Conservation (phyloP, 2,113 vertebrate genomes). For the Glaucomys volans region DNA sequence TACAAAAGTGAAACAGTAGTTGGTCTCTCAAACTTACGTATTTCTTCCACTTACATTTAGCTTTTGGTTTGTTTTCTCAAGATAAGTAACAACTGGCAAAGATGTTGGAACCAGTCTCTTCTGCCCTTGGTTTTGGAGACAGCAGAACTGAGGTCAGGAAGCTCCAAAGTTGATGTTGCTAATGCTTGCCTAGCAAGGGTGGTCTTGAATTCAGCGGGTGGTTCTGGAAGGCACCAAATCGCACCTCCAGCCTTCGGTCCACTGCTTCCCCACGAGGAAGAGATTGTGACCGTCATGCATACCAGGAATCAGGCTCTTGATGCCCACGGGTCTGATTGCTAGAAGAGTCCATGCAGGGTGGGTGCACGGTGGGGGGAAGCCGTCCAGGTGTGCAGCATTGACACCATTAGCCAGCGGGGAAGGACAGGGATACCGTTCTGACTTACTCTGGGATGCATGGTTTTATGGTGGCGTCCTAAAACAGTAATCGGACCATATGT, state of each 20-base stretch:
- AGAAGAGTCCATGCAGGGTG: not conserved
- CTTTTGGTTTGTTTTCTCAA: not conserved
- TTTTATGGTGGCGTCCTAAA: constrained; percentile 39
- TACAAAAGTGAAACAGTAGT: not conserved
- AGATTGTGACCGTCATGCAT: not conserved
- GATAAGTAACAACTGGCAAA: not conserved
- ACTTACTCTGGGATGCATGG: not conserved
- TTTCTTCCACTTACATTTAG: not conserved
- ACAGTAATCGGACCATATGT: not conserved
- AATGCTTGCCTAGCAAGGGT: not conserved
- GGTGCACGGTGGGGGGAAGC: not conserved
- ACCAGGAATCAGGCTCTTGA: not conserved
- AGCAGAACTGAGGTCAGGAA: not conserved
- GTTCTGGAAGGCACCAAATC: not conserved
- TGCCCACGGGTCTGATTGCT: not conserved
- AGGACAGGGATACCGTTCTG: constrained; percentile 76
- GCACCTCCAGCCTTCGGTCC: not conserved
- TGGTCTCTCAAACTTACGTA: not conserved
- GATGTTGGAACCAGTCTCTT: not conserved
- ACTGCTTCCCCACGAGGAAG: not conserved
- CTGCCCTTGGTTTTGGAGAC: not conserved
- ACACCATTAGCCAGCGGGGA: not conserved
- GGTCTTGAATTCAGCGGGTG: not conserved
- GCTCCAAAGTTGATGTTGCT: not conserved
- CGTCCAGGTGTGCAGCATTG: not conserved